Percentiles rank a stretch among this genome's conserved stretches.
These are phyloP conservation scores for Carlito syrichta DNA, from an alignment of 2,113 vertebrate genomes.

Conservation along the genomic window DNA sequence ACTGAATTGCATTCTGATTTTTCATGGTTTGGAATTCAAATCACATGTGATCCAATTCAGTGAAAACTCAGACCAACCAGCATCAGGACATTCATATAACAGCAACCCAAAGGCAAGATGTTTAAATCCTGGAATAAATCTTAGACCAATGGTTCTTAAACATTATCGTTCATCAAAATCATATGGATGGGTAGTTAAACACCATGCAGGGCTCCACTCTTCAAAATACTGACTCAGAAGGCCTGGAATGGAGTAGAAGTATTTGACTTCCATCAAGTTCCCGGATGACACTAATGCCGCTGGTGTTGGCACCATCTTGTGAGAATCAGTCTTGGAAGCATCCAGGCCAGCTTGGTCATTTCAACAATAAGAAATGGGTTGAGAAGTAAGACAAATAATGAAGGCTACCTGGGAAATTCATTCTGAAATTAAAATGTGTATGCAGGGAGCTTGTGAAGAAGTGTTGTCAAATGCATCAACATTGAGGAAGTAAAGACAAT, in stretches of 20 bases:
- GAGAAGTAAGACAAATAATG: not conserved
- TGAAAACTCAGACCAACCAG: not conserved
- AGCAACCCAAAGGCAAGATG: not conserved
- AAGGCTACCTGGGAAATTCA: not conserved
- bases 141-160: not conserved
- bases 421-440: not conserved
- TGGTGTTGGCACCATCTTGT: rapidly evolving
- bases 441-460: not conserved
- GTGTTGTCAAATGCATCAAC: rapidly evolving
- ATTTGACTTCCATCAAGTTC: not conserved
- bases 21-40: not conserved
- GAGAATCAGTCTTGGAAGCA: not conserved
- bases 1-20: not conserved
- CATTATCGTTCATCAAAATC: not conserved
- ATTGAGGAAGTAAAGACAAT: not conserved
- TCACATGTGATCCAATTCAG: not conserved
- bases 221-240: not conserved
- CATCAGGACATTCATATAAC: not conserved
- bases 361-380: not conserved
- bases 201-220: no score
- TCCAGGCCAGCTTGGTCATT: not conserved
- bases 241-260: not conserved
- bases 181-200: not conserved
- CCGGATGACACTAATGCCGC: not conserved
- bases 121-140: not conserved